Base-by-base conservation (phyloP, 2,888 invertebrate species). In the Drosophila rubida region DNA sequence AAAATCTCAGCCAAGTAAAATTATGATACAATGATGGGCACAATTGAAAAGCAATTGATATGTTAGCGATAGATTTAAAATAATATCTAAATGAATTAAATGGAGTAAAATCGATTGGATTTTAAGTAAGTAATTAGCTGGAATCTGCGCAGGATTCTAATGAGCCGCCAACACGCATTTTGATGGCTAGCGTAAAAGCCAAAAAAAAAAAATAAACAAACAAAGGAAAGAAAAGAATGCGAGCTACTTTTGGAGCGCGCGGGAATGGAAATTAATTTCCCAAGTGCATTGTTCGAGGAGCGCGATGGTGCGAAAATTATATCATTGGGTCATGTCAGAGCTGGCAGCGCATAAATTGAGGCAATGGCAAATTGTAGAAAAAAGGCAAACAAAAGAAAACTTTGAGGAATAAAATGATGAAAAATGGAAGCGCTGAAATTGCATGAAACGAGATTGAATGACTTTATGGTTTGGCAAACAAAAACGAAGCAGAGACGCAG, bases 211-310 rank as follows among this genome's bases (percentile, higher is more conserved):
- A 19, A 19, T 3, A 19, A 27, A 27, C 0, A 27, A 27, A 27
- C 8, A 27, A 27, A 27, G 2, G 11, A 27, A 9, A 27, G n/a
- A n/a, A 27, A 27, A 9, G 9, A 27, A 27, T 58, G 19, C 25
- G 37, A 54, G 22, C 23, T 9, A 11, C 14, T 25, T 14, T 35
- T 4, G 22, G 13, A 1, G 23, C 1, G 46, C 39, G 25, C 54
- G 25, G 44, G 55, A 51, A 39, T 68, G 62, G 45, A 57, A 60
- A 73, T 68, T 84, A 83, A 84, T 84, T 84, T 83, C 83, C 86
- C 83, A 68, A 75, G 83, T 80, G 83, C 69, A 74, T 75, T 79
- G 67, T 55, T 39, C 41, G 25, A 30, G 48, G 13, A 30, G 37
- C 11, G 39, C 46, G 14, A 23, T 25, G 61, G 23, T 68, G 19